phyloP scores from a whole-genome alignment of 2,797 vertebrate species.

The Sebastes elongatus region DNA sequence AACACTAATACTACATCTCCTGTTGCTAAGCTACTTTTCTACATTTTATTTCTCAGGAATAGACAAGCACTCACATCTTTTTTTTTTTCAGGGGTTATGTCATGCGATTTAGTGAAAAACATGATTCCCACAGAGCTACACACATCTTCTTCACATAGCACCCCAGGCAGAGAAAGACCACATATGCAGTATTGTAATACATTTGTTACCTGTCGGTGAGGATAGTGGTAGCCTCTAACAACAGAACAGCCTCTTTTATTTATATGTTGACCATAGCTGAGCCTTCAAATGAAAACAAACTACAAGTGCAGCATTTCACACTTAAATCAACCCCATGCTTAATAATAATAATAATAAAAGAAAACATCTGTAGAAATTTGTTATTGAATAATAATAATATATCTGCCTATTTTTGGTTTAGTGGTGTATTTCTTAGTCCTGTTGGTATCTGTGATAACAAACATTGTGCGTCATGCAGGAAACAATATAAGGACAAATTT shows the following conservation, averaged over 20 bases:
- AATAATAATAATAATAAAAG: neutral
- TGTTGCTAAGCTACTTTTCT: conserved; percentile 7
- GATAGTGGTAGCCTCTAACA: neutral
- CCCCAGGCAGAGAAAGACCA: conserved; percentile 6
- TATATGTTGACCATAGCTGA: neutral
- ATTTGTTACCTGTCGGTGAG: neutral
- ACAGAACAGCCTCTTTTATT: neutral
- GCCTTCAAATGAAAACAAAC: neutral
- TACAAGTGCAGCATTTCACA: neutral
- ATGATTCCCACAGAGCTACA: conserved; percentile 10
- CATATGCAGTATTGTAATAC: neutral
- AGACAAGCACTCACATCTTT: neutral
- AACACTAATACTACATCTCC: neutral
- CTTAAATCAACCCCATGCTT: neutral
- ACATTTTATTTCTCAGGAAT: neutral
- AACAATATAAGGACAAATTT: too few relatives aligned
- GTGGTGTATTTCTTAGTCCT: neutral
- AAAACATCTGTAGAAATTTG: neutral
- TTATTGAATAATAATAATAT: neutral
- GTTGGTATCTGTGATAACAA: neutral
- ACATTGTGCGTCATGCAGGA: neutral
- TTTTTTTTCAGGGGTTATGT: conserved; percentile 8
- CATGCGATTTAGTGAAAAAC: neutral
- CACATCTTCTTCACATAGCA: neutral
- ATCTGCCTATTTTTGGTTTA: neutral